phyloP scores from a whole-genome alignment of 2,113 vertebrate species.

The Austrofundulus limnaeus region DNA sequence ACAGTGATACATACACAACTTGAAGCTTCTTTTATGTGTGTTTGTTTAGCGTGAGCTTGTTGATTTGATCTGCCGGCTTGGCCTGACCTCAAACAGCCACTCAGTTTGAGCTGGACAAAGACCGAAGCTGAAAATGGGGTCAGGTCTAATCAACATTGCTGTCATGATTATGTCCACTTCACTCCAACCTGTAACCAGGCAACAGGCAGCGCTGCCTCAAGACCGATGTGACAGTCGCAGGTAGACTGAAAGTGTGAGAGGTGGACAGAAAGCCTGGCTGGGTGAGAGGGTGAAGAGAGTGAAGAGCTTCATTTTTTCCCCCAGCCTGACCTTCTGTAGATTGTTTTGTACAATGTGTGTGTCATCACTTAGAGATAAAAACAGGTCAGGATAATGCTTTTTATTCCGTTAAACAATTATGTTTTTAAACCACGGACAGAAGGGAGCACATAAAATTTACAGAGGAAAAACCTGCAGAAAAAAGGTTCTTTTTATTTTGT shows the following conservation, averaged over 20 bases:
- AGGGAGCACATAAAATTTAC: conserved; percentile 2
- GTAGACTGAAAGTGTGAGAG: conserved; percentile 51
- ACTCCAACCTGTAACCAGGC: conserved; percentile 70
- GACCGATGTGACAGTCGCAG: conserved; percentile 70
- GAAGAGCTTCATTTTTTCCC: conserved; percentile 33
- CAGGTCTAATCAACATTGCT: conserved; percentile 74
- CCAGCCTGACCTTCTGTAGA: conserved; percentile 6
- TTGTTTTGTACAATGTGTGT: conserved; percentile 6
- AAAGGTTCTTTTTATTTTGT: background rate
- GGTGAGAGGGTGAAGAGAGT: background rate
- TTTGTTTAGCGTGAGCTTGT: conserved; percentile 44
- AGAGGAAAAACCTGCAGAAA: conserved; percentile 4
- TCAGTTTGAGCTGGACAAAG: conserved; percentile 56
- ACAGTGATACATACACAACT: background rate
- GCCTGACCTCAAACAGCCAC: conserved; percentile 75
- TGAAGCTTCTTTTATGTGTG: background rate
- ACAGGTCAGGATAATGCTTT: conserved; percentile 19
- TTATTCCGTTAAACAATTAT: conserved; percentile 32
- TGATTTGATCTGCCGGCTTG: conserved; percentile 50
- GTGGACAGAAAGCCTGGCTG: conserved; percentile 46
- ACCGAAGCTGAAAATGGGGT: conserved; percentile 63
- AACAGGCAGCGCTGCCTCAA: conserved; percentile 63
- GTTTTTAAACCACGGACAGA: conserved; percentile 17
- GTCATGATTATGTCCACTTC: conserved; percentile 72
- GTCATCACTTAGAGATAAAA: conserved; percentile 36